Evolutionary conservation across 2,113 vertebrate species (phyloP).

Genomic region (Embiotoca jacksoni): DNA sequence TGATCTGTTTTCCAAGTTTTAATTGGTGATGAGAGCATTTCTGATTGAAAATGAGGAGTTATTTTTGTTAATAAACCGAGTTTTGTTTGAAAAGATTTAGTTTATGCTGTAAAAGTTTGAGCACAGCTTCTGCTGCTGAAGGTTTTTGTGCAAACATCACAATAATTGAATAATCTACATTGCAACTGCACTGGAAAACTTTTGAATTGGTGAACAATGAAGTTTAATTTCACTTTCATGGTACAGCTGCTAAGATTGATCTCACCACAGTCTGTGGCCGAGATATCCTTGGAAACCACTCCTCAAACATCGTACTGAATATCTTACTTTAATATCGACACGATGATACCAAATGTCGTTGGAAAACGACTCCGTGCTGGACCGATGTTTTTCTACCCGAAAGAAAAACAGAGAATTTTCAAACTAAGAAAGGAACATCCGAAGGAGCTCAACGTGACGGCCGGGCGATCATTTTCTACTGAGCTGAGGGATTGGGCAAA

Average conservation of each 20-base stretch:
- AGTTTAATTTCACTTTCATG: too few relatives aligned
- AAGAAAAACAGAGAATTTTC: conserved; percentile 49
- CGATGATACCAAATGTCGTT: conserved; percentile 15
- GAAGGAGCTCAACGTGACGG: conserved; percentile 16
- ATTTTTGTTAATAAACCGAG: too few relatives aligned
- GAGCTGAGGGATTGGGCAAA: conserved; percentile 41
- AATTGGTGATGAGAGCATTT: too few relatives aligned
- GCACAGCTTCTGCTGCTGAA: too few relatives aligned
- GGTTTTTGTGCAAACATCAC: too few relatives aligned
- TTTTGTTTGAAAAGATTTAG: too few relatives aligned
- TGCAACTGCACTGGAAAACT: conserved; percentile 7
- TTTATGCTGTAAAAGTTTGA: too few relatives aligned
- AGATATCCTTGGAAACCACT: conserved; percentile 9
- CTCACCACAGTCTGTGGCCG: neutral
- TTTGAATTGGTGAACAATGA: neutral
- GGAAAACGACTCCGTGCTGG: conserved; percentile 28
- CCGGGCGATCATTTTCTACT: conserved; percentile 42
- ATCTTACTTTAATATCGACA: conserved; percentile 32
- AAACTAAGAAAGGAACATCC: conserved; percentile 22
- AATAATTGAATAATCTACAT: neutral
- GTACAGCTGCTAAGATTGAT: neutral
- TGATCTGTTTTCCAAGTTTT: too few relatives aligned
- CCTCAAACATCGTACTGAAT: conserved; percentile 23
- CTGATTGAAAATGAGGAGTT: too few relatives aligned
- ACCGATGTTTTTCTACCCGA: conserved; percentile 24